Evolutionary conservation across 2,797 vertebrate species (phyloP).

Genomic region (Oreonectes daqikongensis): DNA sequence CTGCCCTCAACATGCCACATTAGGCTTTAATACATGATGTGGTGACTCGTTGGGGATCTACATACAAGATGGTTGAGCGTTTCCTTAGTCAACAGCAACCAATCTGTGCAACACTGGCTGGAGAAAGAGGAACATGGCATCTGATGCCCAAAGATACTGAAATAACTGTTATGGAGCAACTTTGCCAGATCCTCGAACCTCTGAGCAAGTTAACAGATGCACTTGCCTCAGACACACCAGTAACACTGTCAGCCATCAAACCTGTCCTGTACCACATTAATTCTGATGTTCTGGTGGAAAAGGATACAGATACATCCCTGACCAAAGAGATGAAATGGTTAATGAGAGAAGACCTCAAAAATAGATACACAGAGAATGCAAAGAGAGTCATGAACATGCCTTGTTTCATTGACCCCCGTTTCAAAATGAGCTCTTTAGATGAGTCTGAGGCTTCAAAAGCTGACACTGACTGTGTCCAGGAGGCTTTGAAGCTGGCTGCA

Average conservation of each 20-base stretch:
- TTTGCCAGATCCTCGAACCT: no score
- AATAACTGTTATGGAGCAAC: no score
- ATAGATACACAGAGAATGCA: constrained; percentile 22
- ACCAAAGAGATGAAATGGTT: not conserved
- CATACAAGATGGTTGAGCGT: no score
- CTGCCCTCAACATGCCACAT: no score
- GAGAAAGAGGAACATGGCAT: no score
- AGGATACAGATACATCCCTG: constrained; percentile 7
- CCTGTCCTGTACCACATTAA: constrained; percentile 37
- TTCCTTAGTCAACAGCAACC: no score
- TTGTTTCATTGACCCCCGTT: constrained; percentile 41
- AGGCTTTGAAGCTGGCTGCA: constrained; percentile 4
- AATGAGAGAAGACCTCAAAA: constrained; percentile 36
- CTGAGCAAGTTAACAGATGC: not conserved
- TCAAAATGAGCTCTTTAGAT: not conserved
- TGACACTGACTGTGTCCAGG: constrained; percentile 4
- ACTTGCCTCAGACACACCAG: constrained; percentile 36
- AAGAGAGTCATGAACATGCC: constrained; percentile 24
- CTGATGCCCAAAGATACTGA: no score
- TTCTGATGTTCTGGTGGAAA: no score
- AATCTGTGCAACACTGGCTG: no score
- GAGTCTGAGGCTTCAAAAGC: not conserved
- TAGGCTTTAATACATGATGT: no score
- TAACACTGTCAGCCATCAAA: constrained; percentile 17
- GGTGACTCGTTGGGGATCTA: no score